phyloP scores from a whole-genome alignment of 2,797 vertebrate genomes.

The Holocentrus rufus region DNA sequence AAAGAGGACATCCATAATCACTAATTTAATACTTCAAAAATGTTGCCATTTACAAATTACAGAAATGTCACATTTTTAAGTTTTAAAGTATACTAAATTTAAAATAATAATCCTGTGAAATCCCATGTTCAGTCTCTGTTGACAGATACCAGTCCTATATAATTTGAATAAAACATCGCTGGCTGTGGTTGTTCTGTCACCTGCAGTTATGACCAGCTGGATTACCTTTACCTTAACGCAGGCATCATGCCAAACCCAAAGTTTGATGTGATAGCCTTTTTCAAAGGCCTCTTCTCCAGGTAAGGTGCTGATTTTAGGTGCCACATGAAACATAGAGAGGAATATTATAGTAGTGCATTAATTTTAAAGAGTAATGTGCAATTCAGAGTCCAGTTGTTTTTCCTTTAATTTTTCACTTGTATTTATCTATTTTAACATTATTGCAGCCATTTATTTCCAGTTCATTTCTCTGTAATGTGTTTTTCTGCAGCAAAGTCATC shows the following conservation, averaged over 20 bases:
- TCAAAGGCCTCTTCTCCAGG: conserved; percentile 90
- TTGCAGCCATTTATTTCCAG: not conserved
- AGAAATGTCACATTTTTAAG: too few relatives aligned
- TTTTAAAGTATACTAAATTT: too few relatives aligned
- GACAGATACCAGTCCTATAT: too few relatives aligned
- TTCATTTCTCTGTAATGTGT: conserved; percentile 7
- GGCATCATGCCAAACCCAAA: conserved; percentile 95
- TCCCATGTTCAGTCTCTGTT: too few relatives aligned
- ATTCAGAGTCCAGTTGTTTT: too few relatives aligned
- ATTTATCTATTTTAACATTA: not conserved
- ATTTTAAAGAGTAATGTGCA: too few relatives aligned
- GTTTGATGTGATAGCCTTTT: conserved; percentile 86
- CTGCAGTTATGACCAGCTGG: conserved; percentile 87
- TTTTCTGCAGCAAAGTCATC: conserved; percentile 80
- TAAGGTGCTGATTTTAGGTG: conserved; percentile 58
- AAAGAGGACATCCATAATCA: not conserved
- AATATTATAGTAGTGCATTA: too few relatives aligned
- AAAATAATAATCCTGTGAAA: too few relatives aligned
- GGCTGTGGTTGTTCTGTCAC: conserved; percentile 17
- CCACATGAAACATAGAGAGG: not conserved
- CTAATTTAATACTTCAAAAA: not conserved
- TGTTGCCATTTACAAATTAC: too few relatives aligned
- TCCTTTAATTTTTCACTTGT: too few relatives aligned
- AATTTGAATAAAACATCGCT: not conserved
- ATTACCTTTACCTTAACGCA: conserved; percentile 92